phyloP scores from a whole-genome alignment of 2,113 vertebrate species.

The Phalacrocorax brasilianus region DNA sequence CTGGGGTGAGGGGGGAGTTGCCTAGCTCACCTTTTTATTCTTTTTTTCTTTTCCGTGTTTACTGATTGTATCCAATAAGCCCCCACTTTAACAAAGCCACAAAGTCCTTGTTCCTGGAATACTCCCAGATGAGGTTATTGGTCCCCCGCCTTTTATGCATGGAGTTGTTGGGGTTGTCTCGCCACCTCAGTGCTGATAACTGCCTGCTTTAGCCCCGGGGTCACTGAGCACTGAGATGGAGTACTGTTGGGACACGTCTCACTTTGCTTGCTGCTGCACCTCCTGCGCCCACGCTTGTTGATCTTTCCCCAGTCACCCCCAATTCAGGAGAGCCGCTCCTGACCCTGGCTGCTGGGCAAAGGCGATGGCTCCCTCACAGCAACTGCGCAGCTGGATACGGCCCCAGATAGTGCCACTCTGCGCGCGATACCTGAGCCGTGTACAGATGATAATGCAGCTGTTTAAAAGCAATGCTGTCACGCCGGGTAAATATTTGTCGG shows the following conservation, averaged over 20 bases:
- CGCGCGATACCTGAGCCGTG: fast-evolving
- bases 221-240: fast-evolving
- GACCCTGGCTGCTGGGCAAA: fast-evolving
- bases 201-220: not conserved
- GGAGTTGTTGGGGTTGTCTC: not conserved
- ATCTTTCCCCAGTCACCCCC: not conserved
- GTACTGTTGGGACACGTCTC: not conserved
- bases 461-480: not conserved
- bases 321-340: not conserved
- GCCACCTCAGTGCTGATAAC: not conserved
- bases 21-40: not conserved
- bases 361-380: not conserved
- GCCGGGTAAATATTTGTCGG: not conserved
- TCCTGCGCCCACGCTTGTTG: not conserved
- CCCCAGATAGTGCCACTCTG: not conserved
- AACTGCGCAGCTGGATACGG: not conserved
- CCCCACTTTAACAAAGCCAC: not conserved
- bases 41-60: not conserved
- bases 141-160: fast-evolving
- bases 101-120: not conserved
- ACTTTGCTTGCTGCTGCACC: not conserved
- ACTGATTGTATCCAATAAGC: not conserved
- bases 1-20: not conserved
- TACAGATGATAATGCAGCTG: not conserved
- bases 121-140: not conserved